These are phyloP conservation scores for Eueides isabella DNA, from an alignment of 1,140 invertebrate species.

Conservation along the genomic window DNA sequence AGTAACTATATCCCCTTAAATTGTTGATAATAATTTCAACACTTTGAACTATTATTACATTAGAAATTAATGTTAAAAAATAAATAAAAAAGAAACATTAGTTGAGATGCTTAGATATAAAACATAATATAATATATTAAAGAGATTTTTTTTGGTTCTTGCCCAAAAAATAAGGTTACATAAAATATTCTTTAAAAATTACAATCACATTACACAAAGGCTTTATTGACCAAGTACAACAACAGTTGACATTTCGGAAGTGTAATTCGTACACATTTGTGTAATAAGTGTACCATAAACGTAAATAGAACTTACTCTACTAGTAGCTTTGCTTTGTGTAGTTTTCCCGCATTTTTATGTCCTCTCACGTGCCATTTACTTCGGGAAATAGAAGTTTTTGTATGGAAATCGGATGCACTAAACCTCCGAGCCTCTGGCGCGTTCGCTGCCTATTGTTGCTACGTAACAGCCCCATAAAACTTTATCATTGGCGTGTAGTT, in stretches of 20 bases:
- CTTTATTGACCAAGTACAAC: neutral
- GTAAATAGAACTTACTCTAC: slow-evolving; percentile 32
- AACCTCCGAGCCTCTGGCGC: slow-evolving; percentile 57
- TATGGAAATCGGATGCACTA: slow-evolving; percentile 77
- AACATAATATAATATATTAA: too few relatives aligned
- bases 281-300: slow-evolving; percentile 36
- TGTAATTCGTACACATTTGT: slow-evolving; percentile 21
- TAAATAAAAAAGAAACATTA: too few relatives aligned
- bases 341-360: slow-evolving; percentile 77
- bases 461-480: slow-evolving; percentile 72
- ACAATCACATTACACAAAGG: neutral
- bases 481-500: slow-evolving; percentile 66
- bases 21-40: too few relatives aligned
- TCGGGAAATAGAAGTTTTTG: slow-evolving; percentile 76
- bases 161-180: too few relatives aligned
- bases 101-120: too few relatives aligned
- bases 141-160: too few relatives aligned
- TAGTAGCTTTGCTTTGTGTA: slow-evolving; percentile 53
- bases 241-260: slow-evolving; percentile 21
- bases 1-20: too few relatives aligned
- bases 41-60: too few relatives aligned
- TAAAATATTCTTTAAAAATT: neutral
- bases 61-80: too few relatives aligned
- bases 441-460: slow-evolving; percentile 71
- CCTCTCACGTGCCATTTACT: slow-evolving; percentile 76